phyloP scores from a whole-genome alignment of 2,113 vertebrate genomes.

The Mus spicilegus region DNA sequence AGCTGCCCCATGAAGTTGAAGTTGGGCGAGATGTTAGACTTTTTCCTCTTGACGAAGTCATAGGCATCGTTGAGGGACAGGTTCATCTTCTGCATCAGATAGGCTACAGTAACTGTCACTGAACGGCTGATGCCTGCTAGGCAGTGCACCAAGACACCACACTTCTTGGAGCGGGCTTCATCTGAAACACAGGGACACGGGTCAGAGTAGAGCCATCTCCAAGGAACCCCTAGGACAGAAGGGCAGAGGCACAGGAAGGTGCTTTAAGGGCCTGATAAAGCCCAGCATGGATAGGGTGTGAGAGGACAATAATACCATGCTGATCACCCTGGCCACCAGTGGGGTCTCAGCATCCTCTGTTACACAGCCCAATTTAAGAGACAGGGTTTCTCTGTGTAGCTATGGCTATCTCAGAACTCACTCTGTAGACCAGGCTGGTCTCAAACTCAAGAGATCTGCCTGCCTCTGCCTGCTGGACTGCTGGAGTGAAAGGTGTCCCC shows the following conservation, averaged over 20 bases:
- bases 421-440: not conserved
- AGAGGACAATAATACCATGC: not conserved
- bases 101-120: slow-evolving; percentile 98
- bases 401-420: not conserved
- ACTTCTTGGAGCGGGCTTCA: slow-evolving; percentile 98
- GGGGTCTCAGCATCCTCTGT: not conserved
- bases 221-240: not conserved
- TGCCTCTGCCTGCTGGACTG: not conserved
- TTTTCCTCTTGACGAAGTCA: slow-evolving; percentile 99
- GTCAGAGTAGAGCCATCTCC: not conserved
- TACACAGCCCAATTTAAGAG: not conserved
- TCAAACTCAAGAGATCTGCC: not conserved
- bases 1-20: slow-evolving; percentile 99
- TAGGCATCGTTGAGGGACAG: slow-evolving; percentile 98
- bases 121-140: slow-evolving; percentile 99
- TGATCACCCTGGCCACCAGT: not conserved
- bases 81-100: slow-evolving; percentile 99
- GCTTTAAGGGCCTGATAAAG: not conserved
- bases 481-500: not conserved
- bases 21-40: slow-evolving; percentile 99
- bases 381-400: not conserved
- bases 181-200: slow-evolving; percentile 89
- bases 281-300: rapidly evolving
- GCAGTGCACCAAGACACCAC: slow-evolving; percentile 98
- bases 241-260: not conserved